Evolutionary conservation across 2,113 vertebrate species (phyloP).

Genomic region (Chlorodrepanis virens): DNA sequence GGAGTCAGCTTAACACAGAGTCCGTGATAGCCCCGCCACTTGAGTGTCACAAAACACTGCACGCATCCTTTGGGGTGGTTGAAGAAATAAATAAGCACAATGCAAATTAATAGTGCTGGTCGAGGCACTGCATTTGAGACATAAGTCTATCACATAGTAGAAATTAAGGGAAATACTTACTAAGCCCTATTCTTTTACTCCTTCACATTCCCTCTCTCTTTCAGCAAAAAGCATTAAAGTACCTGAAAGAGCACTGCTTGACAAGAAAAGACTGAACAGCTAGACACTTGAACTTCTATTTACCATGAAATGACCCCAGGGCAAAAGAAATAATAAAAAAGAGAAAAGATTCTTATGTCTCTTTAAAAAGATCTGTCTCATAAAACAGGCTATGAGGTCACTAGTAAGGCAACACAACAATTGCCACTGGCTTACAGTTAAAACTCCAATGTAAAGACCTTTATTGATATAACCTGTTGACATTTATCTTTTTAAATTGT

Average conservation of each 20-base stretch:
- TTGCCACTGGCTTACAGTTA: background rate
- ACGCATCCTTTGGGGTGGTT: background rate
- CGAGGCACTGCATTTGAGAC: background rate
- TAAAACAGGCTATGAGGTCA: background rate
- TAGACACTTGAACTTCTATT: background rate
- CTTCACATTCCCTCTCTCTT: background rate
- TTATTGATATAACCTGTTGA: background rate
- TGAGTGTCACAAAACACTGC: background rate
- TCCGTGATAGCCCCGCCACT: conserved; percentile 11
- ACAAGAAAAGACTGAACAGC: background rate
- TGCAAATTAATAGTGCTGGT: background rate
- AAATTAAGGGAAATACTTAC: background rate
- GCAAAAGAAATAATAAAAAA: background rate
- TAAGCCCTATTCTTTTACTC: background rate
- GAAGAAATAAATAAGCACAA: background rate
- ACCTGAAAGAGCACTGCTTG: background rate
- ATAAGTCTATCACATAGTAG: background rate
- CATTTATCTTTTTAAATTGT: background rate
- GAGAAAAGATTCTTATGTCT: background rate
- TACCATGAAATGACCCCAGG: background rate
- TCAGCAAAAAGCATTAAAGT: background rate
- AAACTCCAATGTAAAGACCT: background rate
- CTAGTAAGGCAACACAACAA: background rate
- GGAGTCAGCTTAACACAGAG: background rate
- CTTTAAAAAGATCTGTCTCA: background rate